These are phyloP conservation scores for Anodontia alba DNA, from an alignment of 2,888 invertebrate genomes.

Conservation along the genomic window DNA sequence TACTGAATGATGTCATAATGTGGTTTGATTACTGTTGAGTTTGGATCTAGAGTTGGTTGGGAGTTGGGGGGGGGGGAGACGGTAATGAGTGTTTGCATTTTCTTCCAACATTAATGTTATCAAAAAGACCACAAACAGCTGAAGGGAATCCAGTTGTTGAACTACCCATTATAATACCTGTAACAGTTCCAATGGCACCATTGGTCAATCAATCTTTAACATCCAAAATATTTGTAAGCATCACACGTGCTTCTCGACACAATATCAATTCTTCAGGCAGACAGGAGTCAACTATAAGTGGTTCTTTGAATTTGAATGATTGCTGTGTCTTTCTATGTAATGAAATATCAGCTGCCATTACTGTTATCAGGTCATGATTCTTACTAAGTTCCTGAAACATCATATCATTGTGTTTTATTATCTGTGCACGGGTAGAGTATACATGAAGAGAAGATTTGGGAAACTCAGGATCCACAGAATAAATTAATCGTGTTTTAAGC, in stretches of 20 bases:
- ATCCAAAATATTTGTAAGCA: constrained; percentile 46
- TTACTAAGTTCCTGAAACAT: constrained; percentile 13
- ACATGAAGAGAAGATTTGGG: constrained; percentile 21
- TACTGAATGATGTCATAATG: constrained; percentile 21
- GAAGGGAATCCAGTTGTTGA: constrained; percentile 35
- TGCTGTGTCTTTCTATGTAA: constrained; percentile 24
- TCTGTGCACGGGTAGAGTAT: constrained; percentile 6
- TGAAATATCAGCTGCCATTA: constrained; percentile 25
- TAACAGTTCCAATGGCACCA: constrained; percentile 44
- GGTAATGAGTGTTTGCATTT: constrained; percentile 5
- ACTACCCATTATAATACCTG: constrained; percentile 22
- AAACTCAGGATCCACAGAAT: constrained; percentile 9
- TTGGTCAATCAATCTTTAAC: constrained; percentile 51
- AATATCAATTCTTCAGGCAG: constrained; percentile 14
- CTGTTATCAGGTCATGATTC: background rate
- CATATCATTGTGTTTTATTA: constrained; percentile 24
- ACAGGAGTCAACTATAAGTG: background rate
- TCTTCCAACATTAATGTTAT: constrained; percentile 29
- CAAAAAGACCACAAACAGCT: constrained; percentile 36
- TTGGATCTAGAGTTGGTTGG: constrained; percentile 2
- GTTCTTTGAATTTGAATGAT: constrained; percentile 23
- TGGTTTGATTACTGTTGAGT: constrained; percentile 26
- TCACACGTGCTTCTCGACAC: constrained; percentile 36
- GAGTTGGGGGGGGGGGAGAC: background rate
- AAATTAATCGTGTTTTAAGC: background rate